These are phyloP conservation scores for Seira sanloemensis DNA, from an alignment of 2,888 invertebrate species.

Conservation along the genomic window DNA sequence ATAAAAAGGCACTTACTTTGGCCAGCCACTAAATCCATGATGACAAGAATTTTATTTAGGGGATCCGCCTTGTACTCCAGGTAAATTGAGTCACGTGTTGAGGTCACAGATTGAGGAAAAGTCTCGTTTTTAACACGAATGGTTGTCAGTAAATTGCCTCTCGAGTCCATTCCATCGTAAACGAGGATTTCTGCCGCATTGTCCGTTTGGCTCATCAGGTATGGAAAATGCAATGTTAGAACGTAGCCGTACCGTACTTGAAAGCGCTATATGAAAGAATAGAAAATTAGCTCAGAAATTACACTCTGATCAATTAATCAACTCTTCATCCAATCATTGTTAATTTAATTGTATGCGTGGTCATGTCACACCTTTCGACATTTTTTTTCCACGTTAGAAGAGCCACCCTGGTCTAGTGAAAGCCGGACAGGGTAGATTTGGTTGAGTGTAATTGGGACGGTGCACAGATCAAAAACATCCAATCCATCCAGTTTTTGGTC, in stretches of 20 bases:
- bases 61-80: slow-evolving; percentile 87
- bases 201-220: slow-evolving; percentile 83
- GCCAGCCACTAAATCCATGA: slow-evolving; percentile 87
- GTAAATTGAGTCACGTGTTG: slow-evolving; percentile 86
- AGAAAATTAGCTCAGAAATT: no score
- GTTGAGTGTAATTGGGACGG: slow-evolving; percentile 86
- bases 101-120: slow-evolving; percentile 91
- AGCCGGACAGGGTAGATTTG: slow-evolving; percentile 92
- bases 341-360: no score
- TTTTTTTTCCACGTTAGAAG: slow-evolving; percentile 82
- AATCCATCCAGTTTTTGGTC: slow-evolving; percentile 83
- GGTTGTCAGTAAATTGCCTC: slow-evolving; percentile 83
- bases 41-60: slow-evolving; percentile 84
- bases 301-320: neutral
- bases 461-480: slow-evolving; percentile 89
- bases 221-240: slow-evolving; percentile 89
- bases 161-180: slow-evolving; percentile 85
- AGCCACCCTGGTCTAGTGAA: slow-evolving; percentile 87
- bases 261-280: slow-evolving; percentile 71
- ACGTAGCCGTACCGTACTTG: slow-evolving; percentile 82
- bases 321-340: no score
- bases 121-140: slow-evolving; percentile 89
- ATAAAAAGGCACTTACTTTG: slow-evolving; percentile 78
- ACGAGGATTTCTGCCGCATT: slow-evolving; percentile 83
- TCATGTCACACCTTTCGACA: slow-evolving; percentile 85